phyloP scores from a whole-genome alignment of 2,113 vertebrate genomes.

The Rana temporaria region DNA sequence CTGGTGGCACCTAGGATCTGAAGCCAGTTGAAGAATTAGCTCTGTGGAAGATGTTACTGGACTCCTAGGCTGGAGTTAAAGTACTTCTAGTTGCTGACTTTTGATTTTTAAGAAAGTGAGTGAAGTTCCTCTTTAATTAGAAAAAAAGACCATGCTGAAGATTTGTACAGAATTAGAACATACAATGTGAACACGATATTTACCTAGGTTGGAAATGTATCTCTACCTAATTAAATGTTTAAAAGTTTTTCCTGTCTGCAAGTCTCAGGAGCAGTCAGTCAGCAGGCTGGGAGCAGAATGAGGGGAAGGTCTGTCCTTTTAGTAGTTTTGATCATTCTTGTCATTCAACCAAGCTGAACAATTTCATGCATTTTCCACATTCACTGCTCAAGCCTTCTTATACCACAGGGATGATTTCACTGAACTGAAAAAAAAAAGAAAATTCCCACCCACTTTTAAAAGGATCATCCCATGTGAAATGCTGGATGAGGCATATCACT shows the following conservation, averaged over 20 bases:
- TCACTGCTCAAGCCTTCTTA: background rate
- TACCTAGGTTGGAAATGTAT: background rate
- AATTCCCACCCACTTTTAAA: slow-evolving; percentile 35
- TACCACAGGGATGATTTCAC: slow-evolving; percentile 11
- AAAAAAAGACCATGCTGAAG: too few species aligned
- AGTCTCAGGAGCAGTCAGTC: background rate
- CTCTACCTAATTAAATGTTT: background rate
- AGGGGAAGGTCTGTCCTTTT: background rate
- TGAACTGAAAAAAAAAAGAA: slow-evolving; percentile 20
- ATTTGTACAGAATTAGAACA: background rate
- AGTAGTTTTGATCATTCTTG: slow-evolving; percentile 15
- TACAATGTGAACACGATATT: background rate
- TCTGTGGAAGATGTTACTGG: too few species aligned
- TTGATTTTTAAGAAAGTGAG: too few species aligned
- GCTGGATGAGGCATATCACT: slow-evolving; percentile 64
- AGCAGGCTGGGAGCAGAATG: background rate
- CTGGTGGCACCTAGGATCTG: too few species aligned
- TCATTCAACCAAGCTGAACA: slow-evolving; percentile 15
- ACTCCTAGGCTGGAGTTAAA: too few species aligned
- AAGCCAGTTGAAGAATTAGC: too few species aligned
- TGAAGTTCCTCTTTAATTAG: too few species aligned
- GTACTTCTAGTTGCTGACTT: too few species aligned
- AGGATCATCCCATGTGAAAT: slow-evolving; percentile 15
- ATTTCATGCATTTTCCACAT: slow-evolving; percentile 29
- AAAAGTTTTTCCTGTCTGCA: background rate